Percentiles rank a stretch among this genome's conserved stretches.
phyloP scores from a whole-genome alignment of 2,797 vertebrate species.

The Zenarchopterus dispar region DNA sequence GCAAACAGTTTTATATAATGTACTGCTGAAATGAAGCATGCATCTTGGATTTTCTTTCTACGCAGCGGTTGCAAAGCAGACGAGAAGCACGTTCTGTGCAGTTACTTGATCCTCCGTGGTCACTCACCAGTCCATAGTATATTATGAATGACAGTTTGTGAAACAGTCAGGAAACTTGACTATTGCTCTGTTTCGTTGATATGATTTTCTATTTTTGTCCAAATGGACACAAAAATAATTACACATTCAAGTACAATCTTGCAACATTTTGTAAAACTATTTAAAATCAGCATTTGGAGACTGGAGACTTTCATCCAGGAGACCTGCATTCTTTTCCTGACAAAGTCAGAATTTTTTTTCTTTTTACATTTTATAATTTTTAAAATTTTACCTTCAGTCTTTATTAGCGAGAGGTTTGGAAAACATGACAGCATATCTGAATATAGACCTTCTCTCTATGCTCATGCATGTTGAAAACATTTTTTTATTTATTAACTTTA shows the following conservation, averaged over 20 bases:
- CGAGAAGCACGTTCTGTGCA: conserved; percentile 21
- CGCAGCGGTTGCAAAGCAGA: conserved; percentile 32
- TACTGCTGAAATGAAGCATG: conserved; percentile 42
- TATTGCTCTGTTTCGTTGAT: background rate
- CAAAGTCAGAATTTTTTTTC: background rate
- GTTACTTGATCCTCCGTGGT: conserved; percentile 20
- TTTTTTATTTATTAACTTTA: background rate
- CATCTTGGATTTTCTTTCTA: conserved; percentile 18
- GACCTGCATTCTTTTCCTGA: background rate
- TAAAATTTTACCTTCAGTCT: background rate
- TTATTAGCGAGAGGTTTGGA: background rate
- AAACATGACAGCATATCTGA: background rate
- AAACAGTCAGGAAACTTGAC: background rate
- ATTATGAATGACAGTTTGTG: background rate
- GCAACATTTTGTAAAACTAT: background rate
- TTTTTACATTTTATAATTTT: background rate
- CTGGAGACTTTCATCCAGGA: too few species aligned
- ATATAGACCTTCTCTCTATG: background rate
- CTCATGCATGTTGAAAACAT: background rate
- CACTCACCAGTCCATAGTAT: conserved; percentile 2
- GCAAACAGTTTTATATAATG: conserved; percentile 68
- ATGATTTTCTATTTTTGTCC: background rate
- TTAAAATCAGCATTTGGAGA: too few species aligned
- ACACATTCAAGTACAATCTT: background rate
- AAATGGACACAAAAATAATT: background rate